Conservation (phyloP, 1,140 invertebrate genomes). For the Drosophila persimilis region DNA sequence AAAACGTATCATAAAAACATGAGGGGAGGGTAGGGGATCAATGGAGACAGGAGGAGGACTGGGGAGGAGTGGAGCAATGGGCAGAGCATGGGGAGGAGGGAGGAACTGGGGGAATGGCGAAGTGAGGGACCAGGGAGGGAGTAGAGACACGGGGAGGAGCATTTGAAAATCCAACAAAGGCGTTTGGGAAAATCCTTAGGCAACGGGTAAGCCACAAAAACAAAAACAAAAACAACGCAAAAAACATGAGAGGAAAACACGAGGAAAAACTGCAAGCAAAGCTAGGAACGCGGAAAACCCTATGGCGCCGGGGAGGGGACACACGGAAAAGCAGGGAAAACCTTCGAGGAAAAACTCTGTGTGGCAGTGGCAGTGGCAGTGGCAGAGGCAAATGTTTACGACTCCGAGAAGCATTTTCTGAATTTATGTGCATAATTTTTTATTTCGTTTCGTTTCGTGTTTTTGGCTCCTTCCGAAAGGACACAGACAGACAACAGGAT, state of each 20-base stretch:
- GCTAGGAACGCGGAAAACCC: conserved; percentile 27
- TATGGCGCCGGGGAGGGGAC: background rate
- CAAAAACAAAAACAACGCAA: no score
- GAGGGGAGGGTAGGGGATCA: no score
- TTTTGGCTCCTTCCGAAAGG: conserved; percentile 10
- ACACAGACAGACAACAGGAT: conserved; percentile 30
- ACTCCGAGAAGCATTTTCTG: conserved; percentile 47
- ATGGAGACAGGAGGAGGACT: no score
- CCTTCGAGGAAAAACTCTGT: conserved; percentile 23
- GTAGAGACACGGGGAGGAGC: background rate
- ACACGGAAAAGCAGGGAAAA: conserved; percentile 13
- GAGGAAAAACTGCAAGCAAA: conserved; percentile 45
- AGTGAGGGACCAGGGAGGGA: background rate
- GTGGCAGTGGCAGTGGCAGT: no score
- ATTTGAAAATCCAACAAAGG: conserved; percentile 54
- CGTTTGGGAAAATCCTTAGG: conserved; percentile 45
- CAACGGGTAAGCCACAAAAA: conserved; percentile 46
- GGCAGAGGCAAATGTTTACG: conserved; percentile 52
- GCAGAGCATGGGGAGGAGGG: no score
- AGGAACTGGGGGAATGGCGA: background rate
- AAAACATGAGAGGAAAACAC: conserved; percentile 27
- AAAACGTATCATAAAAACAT: conserved; percentile 43
- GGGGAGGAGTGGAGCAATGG: no score
- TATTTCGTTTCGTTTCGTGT: conserved; percentile 27
- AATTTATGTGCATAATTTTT: conserved; percentile 80